Conservation (phyloP, 2,113 vertebrate genomes). For the Orthonyx spaldingii region DNA sequence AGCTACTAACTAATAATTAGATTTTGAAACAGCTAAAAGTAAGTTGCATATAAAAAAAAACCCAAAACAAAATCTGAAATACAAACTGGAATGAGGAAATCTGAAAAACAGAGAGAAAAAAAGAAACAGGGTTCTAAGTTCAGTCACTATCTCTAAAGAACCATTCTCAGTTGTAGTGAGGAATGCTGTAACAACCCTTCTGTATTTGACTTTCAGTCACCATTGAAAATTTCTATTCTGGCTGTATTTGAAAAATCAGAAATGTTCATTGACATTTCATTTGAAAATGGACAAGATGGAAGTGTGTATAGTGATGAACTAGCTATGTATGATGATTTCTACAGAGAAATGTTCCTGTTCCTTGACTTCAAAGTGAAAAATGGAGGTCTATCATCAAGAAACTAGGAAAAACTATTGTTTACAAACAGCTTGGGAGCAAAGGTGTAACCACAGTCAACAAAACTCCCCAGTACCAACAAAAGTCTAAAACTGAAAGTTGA, state of each 20-base stretch:
- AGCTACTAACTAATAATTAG: background rate
- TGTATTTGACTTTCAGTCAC: background rate
- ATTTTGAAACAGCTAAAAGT: background rate
- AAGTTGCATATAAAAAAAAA: background rate
- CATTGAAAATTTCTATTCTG: background rate
- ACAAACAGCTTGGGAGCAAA: background rate
- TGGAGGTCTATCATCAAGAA: background rate
- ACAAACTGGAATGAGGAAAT: background rate
- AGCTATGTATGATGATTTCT: background rate
- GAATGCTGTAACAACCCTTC: background rate
- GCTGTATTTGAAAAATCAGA: background rate
- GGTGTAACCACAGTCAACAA: background rate
- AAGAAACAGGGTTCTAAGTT: background rate
- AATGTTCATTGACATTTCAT: background rate
- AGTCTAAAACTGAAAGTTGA: background rate
- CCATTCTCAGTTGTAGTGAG: background rate
- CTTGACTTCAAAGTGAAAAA: background rate
- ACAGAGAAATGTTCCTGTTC: background rate
- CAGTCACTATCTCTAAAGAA: background rate
- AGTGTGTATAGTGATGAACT: background rate
- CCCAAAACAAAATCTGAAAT: background rate
- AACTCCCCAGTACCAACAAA: background rate
- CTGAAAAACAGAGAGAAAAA: background rate
- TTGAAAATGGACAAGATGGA: background rate
- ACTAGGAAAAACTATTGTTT: background rate